Evolutionary conservation across 2,113 vertebrate genomes (phyloP).

Genomic region (Sander lucioperca): DNA sequence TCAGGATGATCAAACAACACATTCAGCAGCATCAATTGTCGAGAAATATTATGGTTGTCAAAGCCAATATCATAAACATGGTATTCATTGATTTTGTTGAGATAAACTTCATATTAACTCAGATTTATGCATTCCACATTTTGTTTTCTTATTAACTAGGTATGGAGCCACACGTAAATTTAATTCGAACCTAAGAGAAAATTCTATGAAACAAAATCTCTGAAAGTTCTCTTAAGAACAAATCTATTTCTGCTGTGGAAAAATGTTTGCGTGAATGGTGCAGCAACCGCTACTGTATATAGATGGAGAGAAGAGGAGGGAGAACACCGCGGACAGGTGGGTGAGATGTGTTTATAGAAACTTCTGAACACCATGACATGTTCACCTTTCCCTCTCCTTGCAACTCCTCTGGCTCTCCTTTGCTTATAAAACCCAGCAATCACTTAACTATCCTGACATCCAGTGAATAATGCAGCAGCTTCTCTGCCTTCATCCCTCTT

Average conservation of each 20-base stretch:
- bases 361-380: slow-evolving; percentile 39
- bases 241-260: not conserved
- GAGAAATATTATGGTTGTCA: not conserved
- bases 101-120: not conserved
- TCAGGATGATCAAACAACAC: not conserved
- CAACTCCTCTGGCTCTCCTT: slow-evolving; percentile 35
- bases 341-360: slow-evolving; percentile 60
- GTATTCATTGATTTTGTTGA: not conserved
- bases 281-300: not conserved
- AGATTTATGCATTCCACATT: not conserved
- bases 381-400: slow-evolving; percentile 69
- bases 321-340: not conserved
- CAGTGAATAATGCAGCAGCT: slow-evolving; percentile 80
- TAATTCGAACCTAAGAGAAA: too few relatives aligned
- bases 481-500: slow-evolving; percentile 62
- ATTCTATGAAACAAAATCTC: not conserved
- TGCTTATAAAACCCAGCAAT: slow-evolving; percentile 57
- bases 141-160: not conserved
- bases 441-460: slow-evolving; percentile 70
- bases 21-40: not conserved
- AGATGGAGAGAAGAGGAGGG: not conserved
- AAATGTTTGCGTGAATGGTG: not conserved
- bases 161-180: too few relatives aligned
- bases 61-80: too few relatives aligned
- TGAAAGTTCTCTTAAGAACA: not conserved